Percentiles rank a stretch among this genome's conserved stretches.
Evolutionary conservation across 2,888 invertebrate genomes (phyloP).

Genomic region (Stratiomys singularior): DNA sequence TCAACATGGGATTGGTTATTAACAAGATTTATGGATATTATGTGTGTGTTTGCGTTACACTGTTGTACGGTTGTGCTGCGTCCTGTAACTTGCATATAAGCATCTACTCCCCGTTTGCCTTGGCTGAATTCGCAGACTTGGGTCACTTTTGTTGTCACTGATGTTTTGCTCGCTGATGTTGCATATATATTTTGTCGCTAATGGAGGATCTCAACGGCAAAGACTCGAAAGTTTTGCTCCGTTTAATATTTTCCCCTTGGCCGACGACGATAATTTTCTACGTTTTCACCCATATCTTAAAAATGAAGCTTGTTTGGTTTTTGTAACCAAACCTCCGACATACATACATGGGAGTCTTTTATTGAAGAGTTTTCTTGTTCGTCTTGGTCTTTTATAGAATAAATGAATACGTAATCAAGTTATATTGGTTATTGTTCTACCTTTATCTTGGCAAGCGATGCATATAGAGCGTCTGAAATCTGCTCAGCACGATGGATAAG

Average conservation of each 20-base stretch:
- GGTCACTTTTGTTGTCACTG: constrained; percentile 27
- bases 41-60: constrained; percentile 60
- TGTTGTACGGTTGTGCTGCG: no score
- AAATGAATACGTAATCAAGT: constrained; percentile 53
- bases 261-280: constrained; percentile 35
- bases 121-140: neutral
- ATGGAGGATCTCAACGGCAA: constrained; percentile 9
- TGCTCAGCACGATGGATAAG: constrained; percentile 44
- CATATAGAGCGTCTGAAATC: constrained; percentile 49
- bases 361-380: constrained; percentile 22
- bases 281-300: constrained; percentile 42
- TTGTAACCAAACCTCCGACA: constrained; percentile 14
- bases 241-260: constrained; percentile 36
- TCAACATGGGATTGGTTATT: constrained; percentile 65
- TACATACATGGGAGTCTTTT: neutral
- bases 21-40: constrained; percentile 65
- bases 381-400: constrained; percentile 46
- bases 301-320: constrained; percentile 39
- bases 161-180: constrained; percentile 15
- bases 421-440: constrained; percentile 52
- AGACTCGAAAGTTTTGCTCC: constrained; percentile 35
- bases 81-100: constrained; percentile 18
- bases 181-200: constrained; percentile 37
- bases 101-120: constrained; percentile 1
- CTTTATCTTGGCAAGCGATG: constrained; percentile 47